A percentile compares a stretch with the other conserved stretches of the same genome.
Evolutionary conservation across 2,797 vertebrate species (phyloP).

Genomic region (Okamejei kenojei): DNA sequence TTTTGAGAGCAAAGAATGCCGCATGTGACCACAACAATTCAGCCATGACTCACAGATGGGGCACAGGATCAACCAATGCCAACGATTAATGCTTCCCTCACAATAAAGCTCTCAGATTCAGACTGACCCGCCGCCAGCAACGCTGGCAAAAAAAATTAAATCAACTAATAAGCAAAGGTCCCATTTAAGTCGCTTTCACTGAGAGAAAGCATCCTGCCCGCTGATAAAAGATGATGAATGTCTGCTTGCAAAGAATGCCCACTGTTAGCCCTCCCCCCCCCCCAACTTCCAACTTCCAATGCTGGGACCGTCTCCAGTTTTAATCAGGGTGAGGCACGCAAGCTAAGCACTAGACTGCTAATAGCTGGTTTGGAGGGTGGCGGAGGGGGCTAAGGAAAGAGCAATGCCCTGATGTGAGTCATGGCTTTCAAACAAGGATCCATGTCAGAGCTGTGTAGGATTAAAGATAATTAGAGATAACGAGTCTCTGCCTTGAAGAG

Average conservation of each 20-base stretch:
- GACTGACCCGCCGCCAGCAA: neutral
- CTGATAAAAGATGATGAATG: conserved; percentile 65
- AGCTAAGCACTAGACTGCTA: conserved; percentile 64
- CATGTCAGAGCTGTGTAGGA: conserved; percentile 59
- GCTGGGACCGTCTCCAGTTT: conserved; percentile 46
- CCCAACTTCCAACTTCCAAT: neutral
- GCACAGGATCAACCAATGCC: conserved; percentile 19
- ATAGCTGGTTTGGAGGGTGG: conserved; percentile 54
- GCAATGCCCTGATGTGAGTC: conserved; percentile 54
- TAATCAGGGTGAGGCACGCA: conserved; percentile 66
- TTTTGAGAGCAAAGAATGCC: conserved; percentile 16
- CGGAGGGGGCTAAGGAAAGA: conserved; percentile 52
- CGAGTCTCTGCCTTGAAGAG: too few species aligned
- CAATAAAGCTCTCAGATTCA: conserved; percentile 28
- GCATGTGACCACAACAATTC: neutral
- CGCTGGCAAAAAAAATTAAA: conserved; percentile 22
- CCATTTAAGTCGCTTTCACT: conserved; percentile 51
- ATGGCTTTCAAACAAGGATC: conserved; percentile 67
- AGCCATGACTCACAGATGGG: neutral
- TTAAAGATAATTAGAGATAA: too few species aligned
- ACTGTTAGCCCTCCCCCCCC: conserved; percentile 52
- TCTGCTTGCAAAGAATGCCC: conserved; percentile 52
- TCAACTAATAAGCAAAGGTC: conserved; percentile 26
- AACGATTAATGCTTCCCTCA: conserved; percentile 13
- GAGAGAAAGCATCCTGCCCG: conserved; percentile 51